These are phyloP conservation scores for Aquatica leii DNA, from an alignment of 2,888 invertebrate genomes.

Conservation along the genomic window DNA sequence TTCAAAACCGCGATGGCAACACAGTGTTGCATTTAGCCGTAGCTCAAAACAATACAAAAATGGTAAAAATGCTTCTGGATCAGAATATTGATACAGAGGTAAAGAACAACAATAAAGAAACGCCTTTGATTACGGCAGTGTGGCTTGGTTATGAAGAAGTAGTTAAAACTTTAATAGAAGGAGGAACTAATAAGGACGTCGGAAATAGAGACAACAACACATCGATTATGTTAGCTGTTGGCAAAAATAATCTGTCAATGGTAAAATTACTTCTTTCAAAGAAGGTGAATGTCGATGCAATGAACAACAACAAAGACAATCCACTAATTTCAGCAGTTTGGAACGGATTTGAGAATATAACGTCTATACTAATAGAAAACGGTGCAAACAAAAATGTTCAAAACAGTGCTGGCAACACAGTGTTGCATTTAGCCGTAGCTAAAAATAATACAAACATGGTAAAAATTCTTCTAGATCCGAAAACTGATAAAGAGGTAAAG, in stretches of 20 bases:
- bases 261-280: neutral
- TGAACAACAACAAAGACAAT: neutral
- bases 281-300: neutral
- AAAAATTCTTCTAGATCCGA: neutral
- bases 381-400: too few species aligned
- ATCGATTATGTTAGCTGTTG: neutral
- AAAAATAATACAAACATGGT: too few species aligned
- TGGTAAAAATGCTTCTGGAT: neutral
- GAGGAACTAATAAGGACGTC: too few species aligned
- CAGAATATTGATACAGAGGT: neutral
- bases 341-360: too few species aligned
- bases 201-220: too few species aligned
- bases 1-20: slow-evolving; percentile 2
- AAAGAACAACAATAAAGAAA: neutral
- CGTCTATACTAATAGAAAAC: too few species aligned
- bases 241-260: neutral
- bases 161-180: too few species aligned
- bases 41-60: neutral
- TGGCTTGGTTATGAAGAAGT: too few species aligned
- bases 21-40: neutral
- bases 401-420: too few species aligned
- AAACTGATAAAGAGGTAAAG: neutral
- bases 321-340: neutral
- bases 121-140: too few species aligned
- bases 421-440: too few species aligned